Evolutionary conservation across 2,797 vertebrate species (phyloP).

Genomic region (Chlorospingus flavigularis): DNA sequence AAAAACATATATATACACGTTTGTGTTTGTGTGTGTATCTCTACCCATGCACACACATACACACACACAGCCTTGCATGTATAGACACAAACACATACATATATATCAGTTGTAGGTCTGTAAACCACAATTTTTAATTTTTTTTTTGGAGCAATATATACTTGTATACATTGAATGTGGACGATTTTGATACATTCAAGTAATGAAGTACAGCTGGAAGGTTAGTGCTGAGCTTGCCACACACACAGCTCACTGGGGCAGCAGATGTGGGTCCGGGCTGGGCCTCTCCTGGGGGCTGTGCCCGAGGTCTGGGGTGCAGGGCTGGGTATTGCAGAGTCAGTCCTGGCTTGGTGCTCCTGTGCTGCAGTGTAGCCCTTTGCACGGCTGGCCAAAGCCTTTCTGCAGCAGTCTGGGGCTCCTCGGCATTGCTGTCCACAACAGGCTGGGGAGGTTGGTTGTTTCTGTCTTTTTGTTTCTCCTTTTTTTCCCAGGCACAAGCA

Average conservation of each 20-base stretch:
- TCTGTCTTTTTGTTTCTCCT: neutral
- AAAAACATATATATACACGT: conserved; percentile 23
- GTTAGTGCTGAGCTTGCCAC: conserved; percentile 21
- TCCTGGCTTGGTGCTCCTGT: neutral
- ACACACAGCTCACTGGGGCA: neutral
- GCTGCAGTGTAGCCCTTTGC: neutral
- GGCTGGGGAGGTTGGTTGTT: neutral
- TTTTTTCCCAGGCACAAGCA: conserved; percentile 16
- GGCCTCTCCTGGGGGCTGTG: neutral
- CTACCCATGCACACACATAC: neutral
- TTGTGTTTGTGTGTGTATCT: conserved; percentile 40
- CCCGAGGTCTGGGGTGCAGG: neutral
- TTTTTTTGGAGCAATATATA: conserved; percentile 27
- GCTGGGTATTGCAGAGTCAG: neutral
- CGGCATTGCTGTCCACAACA: neutral
- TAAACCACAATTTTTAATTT: neutral
- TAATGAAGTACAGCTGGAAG: conserved; percentile 43
- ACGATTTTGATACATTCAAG: conserved; percentile 65
- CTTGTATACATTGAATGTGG: neutral
- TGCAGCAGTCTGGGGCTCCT: neutral
- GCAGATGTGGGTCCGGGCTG: neutral
- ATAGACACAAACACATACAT: conserved; percentile 58
- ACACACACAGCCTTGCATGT: conserved; percentile 15
- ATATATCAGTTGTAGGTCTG: conserved; percentile 50
- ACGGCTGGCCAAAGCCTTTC: neutral